Conservation (phyloP, 64 coral and sea anemone species). For the Acropora tenuis region DNA sequence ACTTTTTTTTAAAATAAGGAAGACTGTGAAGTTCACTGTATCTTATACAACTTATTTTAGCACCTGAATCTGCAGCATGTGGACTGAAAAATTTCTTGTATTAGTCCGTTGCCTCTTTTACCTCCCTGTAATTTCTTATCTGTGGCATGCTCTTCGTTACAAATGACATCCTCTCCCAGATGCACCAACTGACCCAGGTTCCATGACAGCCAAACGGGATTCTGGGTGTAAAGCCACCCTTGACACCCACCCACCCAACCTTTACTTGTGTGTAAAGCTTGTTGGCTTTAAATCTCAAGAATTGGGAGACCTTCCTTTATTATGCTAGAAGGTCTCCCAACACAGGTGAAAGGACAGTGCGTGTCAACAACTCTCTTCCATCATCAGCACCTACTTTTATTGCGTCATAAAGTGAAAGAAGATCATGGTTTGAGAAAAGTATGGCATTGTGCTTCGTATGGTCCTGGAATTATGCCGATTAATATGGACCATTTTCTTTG, state of each 20-base stretch:
- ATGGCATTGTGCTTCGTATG: conserved; percentile 28
- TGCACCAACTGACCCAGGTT: conserved; percentile 31
- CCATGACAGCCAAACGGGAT: not conserved
- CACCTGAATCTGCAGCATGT: not conserved
- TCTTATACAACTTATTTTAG: conserved; percentile 26
- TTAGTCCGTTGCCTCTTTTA: not conserved
- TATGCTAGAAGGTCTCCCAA: conserved; percentile 43
- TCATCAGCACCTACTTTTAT: not conserved
- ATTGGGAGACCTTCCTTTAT: conserved; percentile 47
- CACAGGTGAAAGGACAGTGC: conserved; percentile 48
- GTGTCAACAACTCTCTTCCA: not conserved
- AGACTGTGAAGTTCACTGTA: conserved; percentile 11
- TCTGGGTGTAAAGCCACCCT: not conserved
- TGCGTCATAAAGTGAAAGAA: conserved; percentile 25
- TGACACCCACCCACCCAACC: not conserved
- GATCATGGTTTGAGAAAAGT: conserved; percentile 37
- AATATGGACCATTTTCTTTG: conserved; percentile 44
- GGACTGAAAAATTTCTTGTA: not conserved
- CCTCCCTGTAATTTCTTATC: conserved; percentile 4
- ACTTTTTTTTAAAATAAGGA: conserved; percentile 37
- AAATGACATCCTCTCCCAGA: conserved; percentile 16
- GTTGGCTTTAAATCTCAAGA: conserved; percentile 20
- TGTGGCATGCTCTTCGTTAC: conserved; percentile 2
- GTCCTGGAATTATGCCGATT: conserved; percentile 53
- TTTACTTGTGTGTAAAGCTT: not conserved